Conservation (phyloP, 37 sponge, comb jelly and placozoan genomes). For the Bolinopsis microptera region DNA sequence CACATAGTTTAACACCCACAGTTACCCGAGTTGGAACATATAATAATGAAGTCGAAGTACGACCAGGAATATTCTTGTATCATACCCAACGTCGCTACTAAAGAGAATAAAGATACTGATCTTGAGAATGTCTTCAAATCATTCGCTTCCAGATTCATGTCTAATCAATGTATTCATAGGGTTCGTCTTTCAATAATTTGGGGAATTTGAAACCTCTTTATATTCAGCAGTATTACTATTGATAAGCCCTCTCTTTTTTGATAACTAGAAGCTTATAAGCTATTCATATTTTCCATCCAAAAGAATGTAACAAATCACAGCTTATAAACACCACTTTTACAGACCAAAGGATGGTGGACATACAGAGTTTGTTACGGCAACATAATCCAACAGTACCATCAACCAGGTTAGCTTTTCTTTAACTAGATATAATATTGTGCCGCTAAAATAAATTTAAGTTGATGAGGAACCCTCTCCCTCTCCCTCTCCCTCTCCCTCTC, state of each 20-base stretch:
- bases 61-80: slow-evolving; percentile 38
- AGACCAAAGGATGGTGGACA: slow-evolving; percentile 62
- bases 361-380: slow-evolving; percentile 44
- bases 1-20: too few species aligned
- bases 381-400: slow-evolving; percentile 17
- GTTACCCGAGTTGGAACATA: slow-evolving; percentile 1
- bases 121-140: slow-evolving; percentile 27
- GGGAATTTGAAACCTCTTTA: too few species aligned
- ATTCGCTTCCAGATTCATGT: not conserved
- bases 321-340: too few species aligned
- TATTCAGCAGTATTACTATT: too few species aligned
- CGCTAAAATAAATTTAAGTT: too few species aligned
- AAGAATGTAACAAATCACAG: too few species aligned
- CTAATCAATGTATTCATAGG: not conserved
- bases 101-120: slow-evolving; percentile 17
- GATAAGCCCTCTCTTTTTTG: too few species aligned
- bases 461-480: not conserved
- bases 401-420: too few species aligned
- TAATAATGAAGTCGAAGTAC: slow-evolving; percentile 56
- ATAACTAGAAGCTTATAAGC: too few species aligned
- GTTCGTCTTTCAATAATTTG: not conserved
- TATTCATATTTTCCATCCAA: too few species aligned
- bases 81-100: slow-evolving; percentile 1
- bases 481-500: not conserved
- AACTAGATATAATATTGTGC: too few species aligned